Evolutionary conservation across 2,113 vertebrate genomes (phyloP).

Genomic region (Sylvilagus bachmani): DNA sequence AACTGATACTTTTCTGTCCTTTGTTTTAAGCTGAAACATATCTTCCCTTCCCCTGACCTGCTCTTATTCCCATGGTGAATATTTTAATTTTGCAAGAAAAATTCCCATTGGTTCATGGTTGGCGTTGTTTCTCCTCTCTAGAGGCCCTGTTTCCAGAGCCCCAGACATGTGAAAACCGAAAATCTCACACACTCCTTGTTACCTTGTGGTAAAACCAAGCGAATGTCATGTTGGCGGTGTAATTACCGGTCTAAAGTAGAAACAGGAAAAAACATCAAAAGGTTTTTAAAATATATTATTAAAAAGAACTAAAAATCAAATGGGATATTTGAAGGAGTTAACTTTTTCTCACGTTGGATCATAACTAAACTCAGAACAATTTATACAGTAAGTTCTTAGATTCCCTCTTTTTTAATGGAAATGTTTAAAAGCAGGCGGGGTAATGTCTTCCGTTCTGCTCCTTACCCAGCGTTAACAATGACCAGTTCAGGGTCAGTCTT

Average conservation of each 20-base stretch:
- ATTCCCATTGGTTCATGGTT: background rate
- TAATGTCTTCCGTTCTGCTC: background rate
- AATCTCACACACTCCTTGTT: background rate
- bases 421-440: background rate
- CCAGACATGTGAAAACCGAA: background rate
- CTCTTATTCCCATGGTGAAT: constrained; percentile 33
- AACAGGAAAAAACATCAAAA: background rate
- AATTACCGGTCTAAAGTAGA: constrained; percentile 1
- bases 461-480: background rate
- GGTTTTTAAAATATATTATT: background rate
- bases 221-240: background rate
- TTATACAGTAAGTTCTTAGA: constrained; percentile 2
- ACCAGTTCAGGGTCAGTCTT: background rate
- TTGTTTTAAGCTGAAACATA: constrained; percentile 56
- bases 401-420: constrained; percentile 11
- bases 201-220: constrained; percentile 26
- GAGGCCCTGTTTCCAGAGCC: constrained; percentile 18
- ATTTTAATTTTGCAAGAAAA: constrained; percentile 45
- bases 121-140: constrained; percentile 19
- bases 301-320: constrained; percentile 1
- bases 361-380: background rate
- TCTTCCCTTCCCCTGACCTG: constrained; percentile 27
- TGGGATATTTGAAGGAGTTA: background rate
- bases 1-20: constrained; percentile 52
- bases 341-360: background rate